phyloP scores from a whole-genome alignment of 2,113 vertebrate species.

The Periophthalmodon schlosseri region DNA sequence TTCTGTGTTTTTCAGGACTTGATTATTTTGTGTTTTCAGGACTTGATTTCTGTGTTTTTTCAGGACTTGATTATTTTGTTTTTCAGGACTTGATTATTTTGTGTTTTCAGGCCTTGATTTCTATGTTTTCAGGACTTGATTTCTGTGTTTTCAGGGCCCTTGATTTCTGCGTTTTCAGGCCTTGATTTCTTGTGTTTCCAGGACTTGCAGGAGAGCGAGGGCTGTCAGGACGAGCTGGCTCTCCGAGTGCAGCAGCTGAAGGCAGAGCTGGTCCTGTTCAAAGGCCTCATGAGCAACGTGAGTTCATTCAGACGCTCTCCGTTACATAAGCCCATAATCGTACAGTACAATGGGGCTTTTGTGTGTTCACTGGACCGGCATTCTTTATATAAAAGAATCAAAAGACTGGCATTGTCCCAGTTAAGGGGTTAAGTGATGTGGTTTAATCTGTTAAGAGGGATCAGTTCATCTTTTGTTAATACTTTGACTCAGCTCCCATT shows the following conservation, averaged over 20 bases:
- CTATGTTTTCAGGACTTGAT: not conserved
- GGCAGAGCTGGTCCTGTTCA: slow-evolving; percentile 94
- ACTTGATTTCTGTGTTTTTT: too few relatives aligned
- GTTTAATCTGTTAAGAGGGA: not conserved
- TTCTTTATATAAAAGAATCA: not conserved
- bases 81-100: not conserved
- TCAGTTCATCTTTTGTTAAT: not conserved
- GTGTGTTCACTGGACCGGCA: not conserved
- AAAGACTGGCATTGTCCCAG: not conserved
- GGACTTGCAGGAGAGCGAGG: slow-evolving; percentile 94
- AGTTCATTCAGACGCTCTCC: slow-evolving; percentile 51
- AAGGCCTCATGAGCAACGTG: slow-evolving; percentile 98
- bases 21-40: not conserved
- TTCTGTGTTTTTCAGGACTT: too few relatives aligned
- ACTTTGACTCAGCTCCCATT: not conserved
- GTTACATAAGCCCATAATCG: not conserved
- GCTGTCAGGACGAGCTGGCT: slow-evolving; percentile 93
- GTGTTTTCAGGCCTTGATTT: not conserved
- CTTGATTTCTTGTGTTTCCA: slow-evolving; percentile 47
- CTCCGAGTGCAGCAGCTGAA: slow-evolving; percentile 94
- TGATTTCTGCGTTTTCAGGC: not conserved
- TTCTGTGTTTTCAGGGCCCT: not conserved
- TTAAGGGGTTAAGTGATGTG: not conserved
- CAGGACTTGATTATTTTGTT: not conserved
- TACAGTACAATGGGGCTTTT: not conserved